A percentile compares a stretch with the other conserved stretches of the same genome.
Conservation (phyloP, 1,140 invertebrate genomes). For the Aphis craccivora region DNA sequence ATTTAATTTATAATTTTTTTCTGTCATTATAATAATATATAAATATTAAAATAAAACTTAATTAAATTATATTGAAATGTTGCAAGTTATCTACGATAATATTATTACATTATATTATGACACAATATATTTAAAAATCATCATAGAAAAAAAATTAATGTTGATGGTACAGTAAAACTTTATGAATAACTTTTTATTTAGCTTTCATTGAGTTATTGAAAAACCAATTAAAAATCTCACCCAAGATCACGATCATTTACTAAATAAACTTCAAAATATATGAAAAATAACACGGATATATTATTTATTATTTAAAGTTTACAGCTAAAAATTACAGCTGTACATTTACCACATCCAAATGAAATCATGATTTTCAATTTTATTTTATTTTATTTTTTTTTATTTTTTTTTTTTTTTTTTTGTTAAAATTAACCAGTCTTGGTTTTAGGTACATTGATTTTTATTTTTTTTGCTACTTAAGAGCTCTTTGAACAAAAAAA, state of each 20-base stretch:
- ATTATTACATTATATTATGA: not conserved
- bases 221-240: not conserved
- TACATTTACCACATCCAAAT: not conserved
- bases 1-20: not conserved
- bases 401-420: no score
- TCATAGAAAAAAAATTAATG: not conserved
- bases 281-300: not conserved
- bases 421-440: no score
- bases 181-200: not conserved
- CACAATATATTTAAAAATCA: not conserved
- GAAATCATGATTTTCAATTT: no score
- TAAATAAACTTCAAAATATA: not conserved
- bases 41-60: not conserved
- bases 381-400: no score
- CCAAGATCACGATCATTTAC: not conserved
- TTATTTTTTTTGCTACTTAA: no score
- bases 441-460: no score
- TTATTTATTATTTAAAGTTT: not conserved
- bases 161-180: not conserved
- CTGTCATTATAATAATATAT: not conserved
- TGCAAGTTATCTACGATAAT: not conserved
- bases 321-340: no score
- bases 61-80: not conserved
- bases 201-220: not conserved
- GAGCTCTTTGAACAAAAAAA: no score